Conservation (phyloP, 2,797 vertebrate species). For the Mastacembelus armatus region DNA sequence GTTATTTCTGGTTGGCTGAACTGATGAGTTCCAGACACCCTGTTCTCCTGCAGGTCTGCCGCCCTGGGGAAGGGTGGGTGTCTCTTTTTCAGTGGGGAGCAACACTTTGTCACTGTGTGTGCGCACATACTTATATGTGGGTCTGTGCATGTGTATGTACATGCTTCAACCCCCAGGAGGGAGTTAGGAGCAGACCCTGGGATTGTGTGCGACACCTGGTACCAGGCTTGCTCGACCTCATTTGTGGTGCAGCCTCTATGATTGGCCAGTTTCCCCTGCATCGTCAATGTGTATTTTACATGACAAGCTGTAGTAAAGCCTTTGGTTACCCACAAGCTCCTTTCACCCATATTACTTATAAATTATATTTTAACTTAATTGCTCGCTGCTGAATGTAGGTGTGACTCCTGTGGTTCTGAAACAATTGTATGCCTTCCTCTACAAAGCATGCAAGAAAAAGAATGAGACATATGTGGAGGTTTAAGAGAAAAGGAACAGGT, state of each 20-base stretch:
- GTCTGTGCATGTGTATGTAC: not conserved
- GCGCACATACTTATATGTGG: not conserved
- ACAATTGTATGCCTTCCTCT: not conserved
- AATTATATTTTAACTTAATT: constrained; percentile 1
- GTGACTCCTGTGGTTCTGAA: not conserved
- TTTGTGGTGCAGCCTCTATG: constrained; percentile 37
- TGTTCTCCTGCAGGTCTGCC: constrained; percentile 47
- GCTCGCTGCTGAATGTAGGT: constrained; percentile 5
- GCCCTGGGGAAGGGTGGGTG: constrained; percentile 50
- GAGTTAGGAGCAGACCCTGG: constrained; percentile 23
- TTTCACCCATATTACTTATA: not conserved
- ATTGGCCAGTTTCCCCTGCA: constrained; percentile 25
- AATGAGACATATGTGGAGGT: not conserved
- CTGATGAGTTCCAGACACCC: constrained; percentile 59
- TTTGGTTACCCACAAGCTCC: constrained; percentile 1
- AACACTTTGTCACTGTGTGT: not conserved
- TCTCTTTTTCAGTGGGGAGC: constrained; percentile 25
- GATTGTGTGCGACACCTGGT: constrained; percentile 58
- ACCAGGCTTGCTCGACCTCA: constrained; percentile 44
- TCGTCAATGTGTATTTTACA: constrained; percentile 2
- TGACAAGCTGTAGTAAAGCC: not conserved
- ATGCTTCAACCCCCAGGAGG: constrained; percentile 9
- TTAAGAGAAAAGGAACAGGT: constrained; percentile 13
- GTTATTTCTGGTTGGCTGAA: constrained; percentile 52
- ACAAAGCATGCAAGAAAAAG: not conserved